Base-by-base conservation (phyloP, 2,113 vertebrate species). In the Montifringilla adamsi region DNA sequence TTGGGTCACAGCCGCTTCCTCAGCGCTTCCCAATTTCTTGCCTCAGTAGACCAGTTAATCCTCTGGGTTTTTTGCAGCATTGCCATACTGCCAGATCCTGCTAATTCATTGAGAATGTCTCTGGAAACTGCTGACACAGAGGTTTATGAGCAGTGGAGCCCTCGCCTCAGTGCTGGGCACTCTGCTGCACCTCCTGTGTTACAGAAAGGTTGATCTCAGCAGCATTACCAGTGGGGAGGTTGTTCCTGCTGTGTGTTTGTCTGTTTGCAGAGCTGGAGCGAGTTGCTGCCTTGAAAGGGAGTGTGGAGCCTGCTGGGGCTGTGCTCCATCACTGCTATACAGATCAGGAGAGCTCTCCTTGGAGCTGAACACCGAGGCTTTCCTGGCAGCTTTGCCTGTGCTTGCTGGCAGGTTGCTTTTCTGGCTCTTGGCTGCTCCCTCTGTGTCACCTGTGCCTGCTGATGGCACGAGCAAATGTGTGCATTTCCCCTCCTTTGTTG, bases 301-400 rank as follows among this genome's bases (percentile, higher is more conserved):
- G 75, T 0, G 4, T 39, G 70, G 78, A 73, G 55, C 84, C 46
- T 21, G 78, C 43, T 69, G 72, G 63, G 74, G n/a, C 31, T 2
- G 39, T 20, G 64, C 39, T 87, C 26, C 66, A 16, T 10, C 0
- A 0, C 60, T 86, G 78, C 93, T 4, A 2, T 15, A 1, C 7
- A 1, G 13, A 55, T 58, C 66, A 27, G 55, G 43, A 53, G 58
- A 67, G 64, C 52, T 90, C 60, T 69, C 0, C 1, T 12, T 67
- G 0, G 18, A 75, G 62, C 58, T 24, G 8, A n/a, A 1, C 1
- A 4, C 76, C 0, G 0, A 56, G 37, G 7, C 69, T 50, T n/a
- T 21, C 49, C 72, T 4, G 0, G n/a, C 77, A 58, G 63, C n/a
- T 43, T 33, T 62, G 87, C 22, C 83, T 52, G 39, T 43, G 44